phyloP scores from a whole-genome alignment of 2,797 vertebrate genomes.

The Paedocypris micromegethes region DNA sequence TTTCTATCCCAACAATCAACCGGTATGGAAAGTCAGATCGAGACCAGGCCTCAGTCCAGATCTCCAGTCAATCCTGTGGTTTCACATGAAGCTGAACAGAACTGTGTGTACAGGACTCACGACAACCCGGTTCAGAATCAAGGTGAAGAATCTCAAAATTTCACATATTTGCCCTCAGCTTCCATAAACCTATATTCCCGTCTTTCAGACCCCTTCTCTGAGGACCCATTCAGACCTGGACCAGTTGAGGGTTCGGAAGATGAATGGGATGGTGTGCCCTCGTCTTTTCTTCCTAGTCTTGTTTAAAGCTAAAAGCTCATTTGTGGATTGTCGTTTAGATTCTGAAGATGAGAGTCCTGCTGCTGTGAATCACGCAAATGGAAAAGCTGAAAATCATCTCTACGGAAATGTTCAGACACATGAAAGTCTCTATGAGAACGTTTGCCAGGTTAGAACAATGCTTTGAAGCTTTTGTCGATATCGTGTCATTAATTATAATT shows the following conservation, averaged over 20 bases:
- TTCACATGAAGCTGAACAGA: background rate
- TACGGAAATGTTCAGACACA: background rate
- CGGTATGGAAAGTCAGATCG: background rate
- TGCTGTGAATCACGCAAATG: background rate
- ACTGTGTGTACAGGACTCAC: background rate
- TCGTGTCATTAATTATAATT: too few relatives aligned
- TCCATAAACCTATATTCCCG: background rate
- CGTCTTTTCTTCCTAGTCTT: too few relatives aligned
- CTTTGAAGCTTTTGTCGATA: background rate
- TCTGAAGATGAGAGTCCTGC: background rate
- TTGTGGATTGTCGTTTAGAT: conserved; percentile 9
- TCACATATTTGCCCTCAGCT: background rate
- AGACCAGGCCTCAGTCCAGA: conserved; percentile 6
- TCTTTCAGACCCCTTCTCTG: conserved; percentile 16
- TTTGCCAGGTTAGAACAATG: conserved; percentile 3
- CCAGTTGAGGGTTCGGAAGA: conserved; percentile 1
- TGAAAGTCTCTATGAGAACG: background rate
- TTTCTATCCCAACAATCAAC: conserved; percentile 17
- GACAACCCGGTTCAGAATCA: background rate
- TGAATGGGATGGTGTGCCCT: conserved; percentile 20
- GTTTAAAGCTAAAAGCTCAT: background rate
- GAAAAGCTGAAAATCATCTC: background rate
- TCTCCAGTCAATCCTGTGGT: conserved; percentile 1
- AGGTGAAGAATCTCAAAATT: conserved; percentile 3
- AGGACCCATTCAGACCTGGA: conserved; percentile 2